Conservation (phyloP, 2,113 vertebrate species). For the Gymnobelideus leadbeateri region DNA sequence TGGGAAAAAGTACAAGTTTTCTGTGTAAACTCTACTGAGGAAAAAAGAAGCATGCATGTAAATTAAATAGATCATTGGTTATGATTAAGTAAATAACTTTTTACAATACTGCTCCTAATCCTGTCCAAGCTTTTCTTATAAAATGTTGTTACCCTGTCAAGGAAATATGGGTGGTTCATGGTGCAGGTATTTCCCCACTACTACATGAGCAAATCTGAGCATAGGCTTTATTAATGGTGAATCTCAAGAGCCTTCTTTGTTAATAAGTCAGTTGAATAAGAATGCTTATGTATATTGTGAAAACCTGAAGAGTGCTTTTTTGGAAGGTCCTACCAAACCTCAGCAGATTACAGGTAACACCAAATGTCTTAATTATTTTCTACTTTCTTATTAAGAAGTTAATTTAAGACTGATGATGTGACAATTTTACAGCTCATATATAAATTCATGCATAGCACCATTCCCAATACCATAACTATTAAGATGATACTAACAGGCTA, state of each 20-base stretch:
- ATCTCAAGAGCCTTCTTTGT: not conserved
- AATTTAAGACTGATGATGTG: not conserved
- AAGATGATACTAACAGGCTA: not conserved
- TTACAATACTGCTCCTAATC: not conserved
- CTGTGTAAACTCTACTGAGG: not conserved
- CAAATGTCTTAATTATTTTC: not conserved
- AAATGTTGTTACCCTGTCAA: not conserved
- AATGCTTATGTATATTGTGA: slow-evolving; percentile 31
- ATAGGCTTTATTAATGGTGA: not conserved
- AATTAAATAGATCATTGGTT: not conserved
- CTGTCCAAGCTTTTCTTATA: not conserved
- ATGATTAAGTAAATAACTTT: not conserved
- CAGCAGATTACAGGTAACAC: not conserved
- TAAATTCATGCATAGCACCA: not conserved
- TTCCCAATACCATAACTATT: not conserved
- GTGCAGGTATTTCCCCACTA: slow-evolving; percentile 1
- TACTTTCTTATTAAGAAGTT: slow-evolving; percentile 25
- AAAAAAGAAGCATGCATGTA: not conserved
- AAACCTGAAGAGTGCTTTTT: not conserved
- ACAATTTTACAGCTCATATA: not conserved
- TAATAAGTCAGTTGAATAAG: not conserved
- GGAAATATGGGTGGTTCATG: not conserved
- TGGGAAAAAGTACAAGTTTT: not conserved
- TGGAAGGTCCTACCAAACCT: slow-evolving; percentile 7
- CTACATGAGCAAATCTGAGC: slow-evolving; percentile 19